Evolutionary conservation across 2,888 invertebrate genomes (phyloP), one percentile per base, ranked within the genome.

Genomic region (Caenorhabditis zanzibari): DNA sequence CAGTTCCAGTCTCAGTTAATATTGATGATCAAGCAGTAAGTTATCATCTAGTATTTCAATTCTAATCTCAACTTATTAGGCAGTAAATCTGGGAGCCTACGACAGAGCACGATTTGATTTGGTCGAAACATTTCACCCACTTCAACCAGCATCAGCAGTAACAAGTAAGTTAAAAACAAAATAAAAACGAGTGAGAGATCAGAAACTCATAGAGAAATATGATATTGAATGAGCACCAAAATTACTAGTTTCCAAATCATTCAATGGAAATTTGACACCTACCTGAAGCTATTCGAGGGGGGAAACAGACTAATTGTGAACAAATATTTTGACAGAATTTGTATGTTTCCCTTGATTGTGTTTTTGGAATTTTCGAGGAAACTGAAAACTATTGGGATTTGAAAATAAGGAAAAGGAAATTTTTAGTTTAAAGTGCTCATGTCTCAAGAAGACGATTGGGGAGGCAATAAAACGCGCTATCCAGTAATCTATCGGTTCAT

Each of bases 21-120:
- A 81, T 84, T n/a, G 73, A 84, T 56, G 81, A 84, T 61, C 84
- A 79, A 49, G 75, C 47, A 16, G 84, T 84, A 26, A 75, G 80
- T 73, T 61, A 32, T 38, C 14, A 1, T 38, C 16, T 2, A 35
- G 12, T 2, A 24, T 73, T 59, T 24, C 1, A 41, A 54, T 24
- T 41, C 26, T 52, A 49, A 54, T 7, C 22, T 38, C 0, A 28
- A 24, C n/a, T 12, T 77, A 85, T 22, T 41, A 87, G 86, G 86
- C 86, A 58, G 75, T 86, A n/a, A 83, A 88, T 63, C 58, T 88
- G 14, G 88, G 88, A 41, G 71, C 79, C 5, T 88, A 88, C 71
- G 88, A 88, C 58, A 52, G 86, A 68, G 86, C 88, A 35, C 74
- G 88, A 58, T 88, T 88, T 72, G 86, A 86, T 38, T 73, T 88